Conservation (phyloP, 2,797 vertebrate species). For the Gymnopithys bicolor region DNA sequence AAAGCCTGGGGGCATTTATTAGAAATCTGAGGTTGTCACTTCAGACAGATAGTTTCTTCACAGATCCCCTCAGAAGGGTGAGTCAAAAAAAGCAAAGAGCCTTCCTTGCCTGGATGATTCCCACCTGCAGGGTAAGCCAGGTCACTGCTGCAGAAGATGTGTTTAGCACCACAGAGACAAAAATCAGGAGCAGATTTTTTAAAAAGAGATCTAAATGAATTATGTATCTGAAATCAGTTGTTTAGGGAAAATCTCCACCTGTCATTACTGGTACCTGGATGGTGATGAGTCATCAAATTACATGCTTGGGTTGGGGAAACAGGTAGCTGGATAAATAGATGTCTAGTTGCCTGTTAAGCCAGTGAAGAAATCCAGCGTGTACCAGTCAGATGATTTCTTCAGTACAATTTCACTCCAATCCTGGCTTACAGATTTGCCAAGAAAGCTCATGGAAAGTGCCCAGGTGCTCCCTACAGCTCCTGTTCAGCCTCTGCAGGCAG, state of each 20-base stretch:
- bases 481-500: fast-evolving
- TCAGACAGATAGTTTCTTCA: neutral
- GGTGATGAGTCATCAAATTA: conserved; percentile 8
- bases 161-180: conserved; percentile 1
- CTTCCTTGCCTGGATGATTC: neutral
- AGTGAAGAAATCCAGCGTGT: neutral
- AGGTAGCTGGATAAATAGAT: neutral
- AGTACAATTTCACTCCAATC: neutral
- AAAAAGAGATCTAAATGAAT: neutral
- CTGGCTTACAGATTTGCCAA: neutral
- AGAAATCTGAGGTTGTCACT: neutral
- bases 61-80: neutral
- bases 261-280: conserved; percentile 3
- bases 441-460: neutral
- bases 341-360: neutral
- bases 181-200: neutral
- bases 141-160: neutral
- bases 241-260: conserved; percentile 12
- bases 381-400: neutral
- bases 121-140: conserved; percentile 5
- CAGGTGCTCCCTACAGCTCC: neutral
- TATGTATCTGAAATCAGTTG: neutral
- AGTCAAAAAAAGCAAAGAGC: neutral
- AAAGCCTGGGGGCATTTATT: neutral
- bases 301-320: neutral